Evolutionary conservation across 2,888 invertebrate species (phyloP).

Genomic region (Antheraea assamensis): DNA sequence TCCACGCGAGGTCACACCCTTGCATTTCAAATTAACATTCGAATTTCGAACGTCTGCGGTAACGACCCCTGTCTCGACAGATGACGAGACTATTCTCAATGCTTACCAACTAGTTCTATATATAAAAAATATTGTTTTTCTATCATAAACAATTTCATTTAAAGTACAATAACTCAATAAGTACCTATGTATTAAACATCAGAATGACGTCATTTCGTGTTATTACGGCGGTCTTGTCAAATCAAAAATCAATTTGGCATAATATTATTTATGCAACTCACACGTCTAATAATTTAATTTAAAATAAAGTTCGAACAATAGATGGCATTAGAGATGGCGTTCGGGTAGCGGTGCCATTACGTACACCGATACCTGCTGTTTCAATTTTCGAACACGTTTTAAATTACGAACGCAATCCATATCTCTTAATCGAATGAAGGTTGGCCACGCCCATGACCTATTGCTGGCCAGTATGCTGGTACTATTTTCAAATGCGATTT

Average conservation of each 20-base stretch:
- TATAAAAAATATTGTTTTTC: constrained; percentile 8
- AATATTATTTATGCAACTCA: constrained; percentile 35
- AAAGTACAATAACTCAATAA: background rate
- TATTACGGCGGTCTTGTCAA: background rate
- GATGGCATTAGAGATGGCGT: constrained; percentile 53
- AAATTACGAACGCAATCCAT: constrained; percentile 66
- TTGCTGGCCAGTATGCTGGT: constrained; percentile 46
- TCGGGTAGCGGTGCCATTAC: constrained; percentile 38
- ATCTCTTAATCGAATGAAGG: constrained; percentile 60
- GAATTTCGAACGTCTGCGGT: constrained; percentile 61
- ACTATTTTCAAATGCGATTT: constrained; percentile 17
- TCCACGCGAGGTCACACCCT: constrained; percentile 56
- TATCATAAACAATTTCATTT: background rate
- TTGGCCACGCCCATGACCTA: constrained; percentile 66
- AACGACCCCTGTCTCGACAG: constrained; percentile 46
- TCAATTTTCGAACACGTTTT: constrained; percentile 75
- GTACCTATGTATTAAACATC: background rate
- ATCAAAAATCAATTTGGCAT: background rate
- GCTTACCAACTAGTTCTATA: constrained; percentile 18
- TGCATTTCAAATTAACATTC: constrained; percentile 66
- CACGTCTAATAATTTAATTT: constrained; percentile 44
- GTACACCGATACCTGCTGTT: constrained; percentile 72
- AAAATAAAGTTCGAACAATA: constrained; percentile 55
- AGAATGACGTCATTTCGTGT: background rate
- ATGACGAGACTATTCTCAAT: constrained; percentile 43